These are phyloP conservation scores for Xestia xanthographa DNA, from an alignment of 2,888 invertebrate genomes.

Conservation along the genomic window DNA sequence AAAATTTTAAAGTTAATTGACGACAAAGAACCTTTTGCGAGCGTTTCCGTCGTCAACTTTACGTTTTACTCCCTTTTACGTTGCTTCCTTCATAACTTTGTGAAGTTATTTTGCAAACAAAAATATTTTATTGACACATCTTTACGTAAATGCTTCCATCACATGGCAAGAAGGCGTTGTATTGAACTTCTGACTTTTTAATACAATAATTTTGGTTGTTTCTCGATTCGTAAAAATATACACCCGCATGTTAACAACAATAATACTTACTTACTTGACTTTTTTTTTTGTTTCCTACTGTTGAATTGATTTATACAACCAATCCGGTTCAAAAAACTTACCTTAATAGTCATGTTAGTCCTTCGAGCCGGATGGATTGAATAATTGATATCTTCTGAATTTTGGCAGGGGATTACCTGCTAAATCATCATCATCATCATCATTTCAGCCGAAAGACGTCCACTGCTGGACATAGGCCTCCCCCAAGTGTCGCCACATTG, in stretches of 20 bases:
- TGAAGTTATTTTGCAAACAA: conserved; percentile 47
- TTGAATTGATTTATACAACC: background rate
- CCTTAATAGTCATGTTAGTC: background rate
- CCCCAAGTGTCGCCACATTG: too few relatives aligned
- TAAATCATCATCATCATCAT: too few relatives aligned
- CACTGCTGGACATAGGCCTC: too few relatives aligned
- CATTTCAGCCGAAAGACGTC: too few relatives aligned
- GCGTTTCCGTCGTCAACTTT: conserved; percentile 44
- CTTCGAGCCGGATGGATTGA: background rate
- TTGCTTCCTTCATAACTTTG: conserved; percentile 26
- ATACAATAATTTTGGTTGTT: background rate
- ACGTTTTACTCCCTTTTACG: conserved; percentile 47
- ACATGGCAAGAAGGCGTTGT: background rate
- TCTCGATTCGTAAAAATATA: background rate
- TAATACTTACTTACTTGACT: too few relatives aligned
- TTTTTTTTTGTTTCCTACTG: background rate
- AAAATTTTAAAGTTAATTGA: conserved; percentile 61
- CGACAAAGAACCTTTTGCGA: conserved; percentile 56
- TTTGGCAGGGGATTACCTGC: too few relatives aligned
- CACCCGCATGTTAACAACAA: background rate
- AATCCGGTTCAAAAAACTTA: background rate
- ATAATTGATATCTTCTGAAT: background rate
- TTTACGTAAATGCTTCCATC: background rate
- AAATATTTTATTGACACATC: conserved; percentile 31
- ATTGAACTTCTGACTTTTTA: background rate